Evolutionary conservation across 37 sponge, comb jelly and placozoan species (phyloP).

Genomic region (Aplysina aerophoba): DNA sequence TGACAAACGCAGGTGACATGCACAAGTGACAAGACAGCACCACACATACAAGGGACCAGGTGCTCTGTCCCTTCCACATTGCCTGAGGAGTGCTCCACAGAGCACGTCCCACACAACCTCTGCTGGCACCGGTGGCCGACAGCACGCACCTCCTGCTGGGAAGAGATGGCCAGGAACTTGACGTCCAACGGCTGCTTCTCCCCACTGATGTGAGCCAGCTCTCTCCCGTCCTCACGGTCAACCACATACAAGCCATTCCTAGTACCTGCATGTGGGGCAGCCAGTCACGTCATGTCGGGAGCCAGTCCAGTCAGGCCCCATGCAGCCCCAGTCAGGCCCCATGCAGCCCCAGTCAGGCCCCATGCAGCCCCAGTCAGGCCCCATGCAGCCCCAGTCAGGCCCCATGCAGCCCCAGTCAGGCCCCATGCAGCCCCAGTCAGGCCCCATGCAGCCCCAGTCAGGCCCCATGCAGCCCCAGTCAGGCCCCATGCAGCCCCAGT

Average conservation of each 20-base stretch:
- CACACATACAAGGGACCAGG: no score
- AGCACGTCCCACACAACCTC: conserved; percentile 31
- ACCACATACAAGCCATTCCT: conserved; percentile 48
- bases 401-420: conserved; percentile 26
- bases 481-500: no score
- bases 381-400: neutral
- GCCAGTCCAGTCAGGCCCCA: neutral
- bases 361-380: no score
- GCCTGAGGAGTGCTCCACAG: no score
- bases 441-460: neutral
- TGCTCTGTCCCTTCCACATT: no score
- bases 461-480: conserved; percentile 18
- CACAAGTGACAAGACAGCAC: no score
- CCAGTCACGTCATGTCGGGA: neutral
- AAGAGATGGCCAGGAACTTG: conserved; percentile 59
- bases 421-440: no score
- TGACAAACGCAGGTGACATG: no score
- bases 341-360: conserved; percentile 23
- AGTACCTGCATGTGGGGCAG: conserved; percentile 55
- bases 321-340: neutral
- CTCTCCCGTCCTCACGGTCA: conserved; percentile 43
- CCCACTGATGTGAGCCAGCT: conserved; percentile 66
- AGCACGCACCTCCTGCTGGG: conserved; percentile 50
- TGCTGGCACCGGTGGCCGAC: conserved; percentile 20
- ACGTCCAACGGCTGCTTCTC: conserved; percentile 60